Base-by-base conservation (phyloP, 23 tunicate genomes). In the Phallusia fumigata region DNA sequence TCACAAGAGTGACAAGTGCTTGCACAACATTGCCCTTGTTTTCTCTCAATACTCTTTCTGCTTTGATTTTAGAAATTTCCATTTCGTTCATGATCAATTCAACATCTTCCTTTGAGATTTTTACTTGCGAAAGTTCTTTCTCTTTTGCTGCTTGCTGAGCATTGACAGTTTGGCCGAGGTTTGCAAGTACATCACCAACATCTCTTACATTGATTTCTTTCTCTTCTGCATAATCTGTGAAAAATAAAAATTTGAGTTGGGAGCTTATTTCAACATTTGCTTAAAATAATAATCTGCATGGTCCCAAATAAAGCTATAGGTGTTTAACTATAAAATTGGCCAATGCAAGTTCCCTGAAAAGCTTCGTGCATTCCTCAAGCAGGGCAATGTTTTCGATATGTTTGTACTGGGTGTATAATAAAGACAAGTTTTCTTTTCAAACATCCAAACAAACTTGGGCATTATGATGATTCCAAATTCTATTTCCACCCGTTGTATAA, bases 151-250 rank as follows among this genome's bases (percentile, higher is more conserved):
- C 32, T 74, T 75, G 40, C 33, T 74, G 33, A 26, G 73, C 83
- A 19, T 80, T 82, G 51, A 76, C 35, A 0, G 33, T 22, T 65
- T 84, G 85, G 22, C 78, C 84, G 1, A 92, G 78, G 72, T 88
- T 84, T 0, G 91, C 97, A 2, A 92, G 79, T 22, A 92, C 73
- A 73, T 78, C 85, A 11, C 90, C 88, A 21, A 88, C 24, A 76
- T 88, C 87, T 72, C 85, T 64, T 21, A 86, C 86, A 76, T 91
- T 53, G 15, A 92, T 83, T 80, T 92, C 97, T 81, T 92, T 92
- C 80, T 92, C 97, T 80, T 92, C 97, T 0, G 97, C 97, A 76
- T 89, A 92, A 88, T 92, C 97, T 92, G 28, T 58, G 16, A 58
- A 24, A 58, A 11, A 58, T 6, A 1, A 58, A 11, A 58, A 13